A percentile compares a stretch with the other conserved stretches of the same genome.
Evolutionary conservation across 1,140 invertebrate genomes (phyloP).

Genomic region (Pteromalus puparum): DNA sequence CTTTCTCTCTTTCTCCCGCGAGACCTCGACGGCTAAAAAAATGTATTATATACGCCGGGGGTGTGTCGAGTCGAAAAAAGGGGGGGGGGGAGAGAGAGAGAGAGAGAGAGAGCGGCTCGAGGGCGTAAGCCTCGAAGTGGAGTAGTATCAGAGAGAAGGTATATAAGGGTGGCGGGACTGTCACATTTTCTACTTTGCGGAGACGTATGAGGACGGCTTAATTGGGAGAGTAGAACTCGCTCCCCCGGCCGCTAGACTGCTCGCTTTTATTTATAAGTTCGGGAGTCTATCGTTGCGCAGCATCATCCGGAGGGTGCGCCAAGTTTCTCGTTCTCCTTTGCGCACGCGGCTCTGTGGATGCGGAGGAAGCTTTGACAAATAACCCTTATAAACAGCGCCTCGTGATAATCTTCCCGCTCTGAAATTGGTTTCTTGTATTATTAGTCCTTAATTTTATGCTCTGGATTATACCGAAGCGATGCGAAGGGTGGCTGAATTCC

Average conservation of each 20-base stretch:
- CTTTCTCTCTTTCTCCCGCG: slow-evolving; percentile 16
- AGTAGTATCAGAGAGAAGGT: slow-evolving; percentile 34
- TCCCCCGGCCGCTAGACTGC: slow-evolving; percentile 26
- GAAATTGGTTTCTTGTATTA: slow-evolving; percentile 42
- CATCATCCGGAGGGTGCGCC: slow-evolving; percentile 45
- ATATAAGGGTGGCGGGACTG: slow-evolving; percentile 58
- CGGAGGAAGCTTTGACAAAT: slow-evolving; percentile 68
- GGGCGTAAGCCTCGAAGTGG: slow-evolving; percentile 23
- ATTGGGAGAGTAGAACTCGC: slow-evolving; percentile 62
- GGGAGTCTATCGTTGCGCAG: slow-evolving; percentile 64
- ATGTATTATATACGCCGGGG: neutral
- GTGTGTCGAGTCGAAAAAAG: slow-evolving; percentile 50
- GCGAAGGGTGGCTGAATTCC: neutral
- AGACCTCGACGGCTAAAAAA: slow-evolving; percentile 7
- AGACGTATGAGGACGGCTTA: slow-evolving; percentile 72
- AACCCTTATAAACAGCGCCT: slow-evolving; percentile 72
- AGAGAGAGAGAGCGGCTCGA: slow-evolving; percentile 7
- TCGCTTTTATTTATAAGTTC: slow-evolving; percentile 73
- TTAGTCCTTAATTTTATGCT: slow-evolving; percentile 40
- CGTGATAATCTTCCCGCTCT: slow-evolving; percentile 64
- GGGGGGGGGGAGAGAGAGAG: slow-evolving; percentile 52
- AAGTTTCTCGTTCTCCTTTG: slow-evolving; percentile 18
- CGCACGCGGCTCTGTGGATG: neutral
- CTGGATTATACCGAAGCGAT: too few species aligned
- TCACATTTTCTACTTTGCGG: slow-evolving; percentile 73